Percentiles rank a stretch among this genome's conserved stretches.
phyloP scores from a whole-genome alignment of 2,888 invertebrate genomes.

The Pseudanteris insignis region DNA sequence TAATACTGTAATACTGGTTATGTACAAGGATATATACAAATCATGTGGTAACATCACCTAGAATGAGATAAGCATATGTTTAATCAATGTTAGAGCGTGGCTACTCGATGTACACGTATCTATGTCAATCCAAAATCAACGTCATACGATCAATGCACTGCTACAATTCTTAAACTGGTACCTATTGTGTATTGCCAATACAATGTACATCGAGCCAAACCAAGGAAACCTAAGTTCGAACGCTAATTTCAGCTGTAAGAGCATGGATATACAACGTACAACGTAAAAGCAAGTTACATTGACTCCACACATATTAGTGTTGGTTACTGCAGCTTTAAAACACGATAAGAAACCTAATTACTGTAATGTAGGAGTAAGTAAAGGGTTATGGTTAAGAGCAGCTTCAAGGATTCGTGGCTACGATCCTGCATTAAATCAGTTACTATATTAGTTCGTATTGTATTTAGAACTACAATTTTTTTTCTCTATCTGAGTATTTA shows the following conservation, averaged over 20 bases:
- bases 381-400: slow-evolving; percentile 42
- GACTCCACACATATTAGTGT: slow-evolving; percentile 34
- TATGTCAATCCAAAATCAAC: too few species aligned
- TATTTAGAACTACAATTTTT: too few species aligned
- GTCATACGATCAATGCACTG: too few species aligned
- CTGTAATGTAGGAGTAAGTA: slow-evolving; percentile 24
- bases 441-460: slow-evolving; percentile 33
- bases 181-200: slow-evolving; percentile 16
- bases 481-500: too few species aligned
- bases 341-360: slow-evolving; percentile 41
- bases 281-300: slow-evolving; percentile 25
- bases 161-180: too few species aligned
- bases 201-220: slow-evolving; percentile 32
- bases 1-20: too few species aligned
- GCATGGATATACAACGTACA: slow-evolving; percentile 20
- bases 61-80: slow-evolving; percentile 60
- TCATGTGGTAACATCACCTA: slow-evolving; percentile 62
- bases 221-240: slow-evolving; percentile 19
- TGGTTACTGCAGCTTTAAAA: slow-evolving; percentile 24
- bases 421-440: slow-evolving; percentile 35
- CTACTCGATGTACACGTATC: slow-evolving; percentile 39
- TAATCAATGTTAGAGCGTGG: slow-evolving; percentile 53
- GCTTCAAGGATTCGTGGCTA: slow-evolving; percentile 37
- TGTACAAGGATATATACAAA: slow-evolving; percentile 51
- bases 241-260: slow-evolving; percentile 14